Conservation (phyloP, 2,888 invertebrate species). For the Tortrix viridana region DNA sequence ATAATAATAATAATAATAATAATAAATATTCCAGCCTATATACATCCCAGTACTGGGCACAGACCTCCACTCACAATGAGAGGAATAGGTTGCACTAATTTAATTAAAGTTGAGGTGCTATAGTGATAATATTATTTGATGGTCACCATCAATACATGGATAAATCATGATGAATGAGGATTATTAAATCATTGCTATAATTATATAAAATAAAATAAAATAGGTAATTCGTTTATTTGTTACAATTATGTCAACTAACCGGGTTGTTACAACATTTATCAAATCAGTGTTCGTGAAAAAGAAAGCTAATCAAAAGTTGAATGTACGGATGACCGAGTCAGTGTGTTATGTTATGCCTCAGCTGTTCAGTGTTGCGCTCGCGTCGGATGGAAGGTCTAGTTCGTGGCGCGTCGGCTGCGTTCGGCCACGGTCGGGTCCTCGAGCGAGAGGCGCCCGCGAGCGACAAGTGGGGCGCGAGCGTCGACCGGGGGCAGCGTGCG, state of each 20-base stretch:
- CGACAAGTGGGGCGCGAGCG: constrained; percentile 87
- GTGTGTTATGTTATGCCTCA: constrained; percentile 84
- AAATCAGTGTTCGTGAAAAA: constrained; percentile 74
- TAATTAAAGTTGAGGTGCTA: no score
- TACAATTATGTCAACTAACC: constrained; percentile 3
- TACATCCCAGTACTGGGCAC: no score
- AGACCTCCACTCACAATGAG: no score
- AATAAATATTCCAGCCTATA: no score
- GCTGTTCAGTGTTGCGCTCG: constrained; percentile 80
- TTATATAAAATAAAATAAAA: no score
- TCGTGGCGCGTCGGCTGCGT: constrained; percentile 67
- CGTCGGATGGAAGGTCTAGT: constrained; percentile 79
- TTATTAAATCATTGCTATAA: no score
- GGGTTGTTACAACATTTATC: constrained; percentile 42
- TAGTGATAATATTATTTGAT: no score
- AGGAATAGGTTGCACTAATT: no score
- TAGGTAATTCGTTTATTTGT: no score
- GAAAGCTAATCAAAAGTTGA: constrained; percentile 84
- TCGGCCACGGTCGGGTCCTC: constrained; percentile 63
- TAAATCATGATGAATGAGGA: no score
- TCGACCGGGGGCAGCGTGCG: constrained; percentile 91
- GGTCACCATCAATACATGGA: no score
- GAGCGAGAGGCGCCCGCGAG: constrained; percentile 69
- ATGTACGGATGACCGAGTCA: constrained; percentile 85
- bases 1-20: no score